Conservation (phyloP, 1,140 invertebrate species). For the Scylla paramamosain region DNA sequence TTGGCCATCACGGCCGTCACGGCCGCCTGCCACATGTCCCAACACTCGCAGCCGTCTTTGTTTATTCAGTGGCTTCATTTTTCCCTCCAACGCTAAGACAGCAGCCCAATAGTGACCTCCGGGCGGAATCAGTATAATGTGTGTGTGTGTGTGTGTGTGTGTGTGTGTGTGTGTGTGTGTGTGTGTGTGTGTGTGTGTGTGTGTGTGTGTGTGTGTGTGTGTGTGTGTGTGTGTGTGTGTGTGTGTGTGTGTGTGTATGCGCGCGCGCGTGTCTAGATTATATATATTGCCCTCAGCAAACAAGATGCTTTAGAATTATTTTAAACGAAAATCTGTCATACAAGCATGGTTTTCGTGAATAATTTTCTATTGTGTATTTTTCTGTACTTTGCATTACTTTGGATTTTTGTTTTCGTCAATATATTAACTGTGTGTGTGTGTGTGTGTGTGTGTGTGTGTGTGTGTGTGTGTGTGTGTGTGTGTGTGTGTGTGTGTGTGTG, state of each 20-base stretch:
- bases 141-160: neutral
- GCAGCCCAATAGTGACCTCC: neutral
- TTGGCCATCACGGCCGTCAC: neutral
- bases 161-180: conserved; percentile 20
- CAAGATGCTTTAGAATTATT: too few relatives aligned
- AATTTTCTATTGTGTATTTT: too few relatives aligned
- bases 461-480: too few relatives aligned
- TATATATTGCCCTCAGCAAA: neutral
- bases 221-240: conserved; percentile 3
- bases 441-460: too few relatives aligned
- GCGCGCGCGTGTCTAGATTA: neutral
- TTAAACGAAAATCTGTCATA: too few relatives aligned
- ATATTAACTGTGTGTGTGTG: too few relatives aligned
- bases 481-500: neutral
- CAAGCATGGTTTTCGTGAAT: too few relatives aligned
- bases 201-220: neutral
- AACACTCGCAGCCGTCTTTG: neutral
- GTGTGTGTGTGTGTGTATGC: neutral
- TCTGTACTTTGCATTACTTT: too few relatives aligned
- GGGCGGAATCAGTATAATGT: too few relatives aligned
- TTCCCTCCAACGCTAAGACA: neutral
- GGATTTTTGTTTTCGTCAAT: too few relatives aligned
- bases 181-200: neutral
- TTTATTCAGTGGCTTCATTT: conserved; percentile 23
- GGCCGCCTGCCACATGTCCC: neutral